phyloP scores from a whole-genome alignment of 1,140 invertebrate species.

The Lepidurus apus region DNA sequence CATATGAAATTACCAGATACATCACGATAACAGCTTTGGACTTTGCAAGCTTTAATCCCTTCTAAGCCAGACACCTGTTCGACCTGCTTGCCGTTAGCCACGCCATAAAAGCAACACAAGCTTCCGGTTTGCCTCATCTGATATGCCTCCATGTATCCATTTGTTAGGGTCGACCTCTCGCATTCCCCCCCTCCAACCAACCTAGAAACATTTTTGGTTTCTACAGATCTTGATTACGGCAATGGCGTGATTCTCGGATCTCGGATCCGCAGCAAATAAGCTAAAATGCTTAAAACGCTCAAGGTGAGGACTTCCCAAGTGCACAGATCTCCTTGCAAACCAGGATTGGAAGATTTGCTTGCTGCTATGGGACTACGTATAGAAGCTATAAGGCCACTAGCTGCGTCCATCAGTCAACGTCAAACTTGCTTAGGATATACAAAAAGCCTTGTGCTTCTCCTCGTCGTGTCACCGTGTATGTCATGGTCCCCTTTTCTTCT shows the following conservation, averaged over 20 bases:
- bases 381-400: not conserved
- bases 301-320: not conserved
- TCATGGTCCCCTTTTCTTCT: not conserved
- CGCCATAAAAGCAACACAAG: not conserved
- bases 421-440: not conserved
- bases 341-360: not conserved
- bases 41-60: not conserved
- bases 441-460: constrained; percentile 2
- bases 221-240: not conserved
- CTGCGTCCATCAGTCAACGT: not conserved
- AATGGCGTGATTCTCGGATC: not conserved
- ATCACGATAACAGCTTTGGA: not conserved
- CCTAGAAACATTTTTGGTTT: not conserved
- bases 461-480: constrained; percentile 5
- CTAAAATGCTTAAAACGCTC: too few relatives aligned
- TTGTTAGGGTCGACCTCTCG: not conserved
- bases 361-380: not conserved
- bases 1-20: constrained; percentile 17
- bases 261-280: not conserved
- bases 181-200: too few relatives aligned
- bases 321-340: not conserved
- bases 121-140: constrained; percentile 13
- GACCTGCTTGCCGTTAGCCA: not conserved
- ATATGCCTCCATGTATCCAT: not conserved
- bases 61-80: not conserved